phyloP scores from a whole-genome alignment of 2,888 invertebrate genomes.

The Tiliacea aurago region DNA sequence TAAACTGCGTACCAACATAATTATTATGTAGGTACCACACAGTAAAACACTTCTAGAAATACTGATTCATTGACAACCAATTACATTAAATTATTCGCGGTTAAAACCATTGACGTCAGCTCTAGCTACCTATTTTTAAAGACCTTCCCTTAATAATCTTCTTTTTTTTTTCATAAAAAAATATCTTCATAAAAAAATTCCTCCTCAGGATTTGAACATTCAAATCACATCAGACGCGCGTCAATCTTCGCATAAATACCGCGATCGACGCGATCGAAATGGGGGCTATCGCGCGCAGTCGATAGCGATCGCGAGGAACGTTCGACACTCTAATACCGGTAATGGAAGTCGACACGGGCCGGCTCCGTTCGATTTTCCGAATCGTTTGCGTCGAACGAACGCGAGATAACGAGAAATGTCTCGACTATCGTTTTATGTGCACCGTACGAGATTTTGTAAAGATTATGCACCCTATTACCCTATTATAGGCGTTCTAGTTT shows the following conservation, averaged over 20 bases:
- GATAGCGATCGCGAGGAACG: slow-evolving; percentile 71
- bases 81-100: slow-evolving; percentile 40
- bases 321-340: slow-evolving; percentile 85
- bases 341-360: slow-evolving; percentile 84
- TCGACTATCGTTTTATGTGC: slow-evolving; percentile 83
- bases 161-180: neutral
- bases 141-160: neutral
- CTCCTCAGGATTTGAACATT: slow-evolving; percentile 46
- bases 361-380: slow-evolving; percentile 88
- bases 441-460: slow-evolving; percentile 69
- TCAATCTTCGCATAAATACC: slow-evolving; percentile 64
- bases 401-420: slow-evolving; percentile 85
- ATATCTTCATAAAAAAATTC: slow-evolving; percentile 18
- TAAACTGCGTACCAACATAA: neutral
- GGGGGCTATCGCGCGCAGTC: slow-evolving; percentile 56
- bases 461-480: slow-evolving; percentile 67
- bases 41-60: slow-evolving; percentile 16
- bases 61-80: slow-evolving; percentile 29
- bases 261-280: slow-evolving; percentile 50
- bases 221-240: slow-evolving; percentile 60
- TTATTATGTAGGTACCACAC: neutral
- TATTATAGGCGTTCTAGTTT: slow-evolving; percentile 63
- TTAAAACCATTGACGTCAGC: slow-evolving; percentile 21
- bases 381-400: slow-evolving; percentile 82
- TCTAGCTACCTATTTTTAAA: neutral